These are phyloP conservation scores for Drosophila infuscata DNA, from an alignment of 2,888 invertebrate genomes.

Conservation along the genomic window DNA sequence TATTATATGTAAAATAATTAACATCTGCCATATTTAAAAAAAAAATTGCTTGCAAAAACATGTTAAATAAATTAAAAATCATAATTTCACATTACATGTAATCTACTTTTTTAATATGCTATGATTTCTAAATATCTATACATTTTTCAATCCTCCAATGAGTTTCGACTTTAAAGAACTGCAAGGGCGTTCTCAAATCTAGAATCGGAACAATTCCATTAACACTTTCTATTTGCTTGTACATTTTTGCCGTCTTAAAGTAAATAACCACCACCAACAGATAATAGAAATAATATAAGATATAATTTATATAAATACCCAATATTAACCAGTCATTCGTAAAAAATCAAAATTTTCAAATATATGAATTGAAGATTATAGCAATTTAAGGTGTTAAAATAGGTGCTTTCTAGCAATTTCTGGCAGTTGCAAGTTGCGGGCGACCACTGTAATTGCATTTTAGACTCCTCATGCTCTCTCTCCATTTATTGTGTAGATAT, in stretches of 20 bases:
- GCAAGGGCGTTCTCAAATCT: background rate
- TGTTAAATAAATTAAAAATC: background rate
- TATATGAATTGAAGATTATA: background rate
- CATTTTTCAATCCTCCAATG: background rate
- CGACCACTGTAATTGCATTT: slow-evolving; percentile 1
- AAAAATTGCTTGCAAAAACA: background rate
- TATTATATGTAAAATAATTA: background rate
- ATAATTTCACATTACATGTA: background rate
- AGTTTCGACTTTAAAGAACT: background rate
- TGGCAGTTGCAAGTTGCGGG: background rate
- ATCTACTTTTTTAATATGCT: background rate
- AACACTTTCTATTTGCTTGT: background rate
- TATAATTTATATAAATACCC: no score
- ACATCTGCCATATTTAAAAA: background rate
- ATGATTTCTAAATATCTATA: background rate
- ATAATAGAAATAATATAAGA: background rate
- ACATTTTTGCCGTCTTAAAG: background rate
- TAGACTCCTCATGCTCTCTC: slow-evolving; percentile 26
- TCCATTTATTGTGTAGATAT: slow-evolving; percentile 79
- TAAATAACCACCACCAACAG: background rate
- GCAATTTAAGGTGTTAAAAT: background rate
- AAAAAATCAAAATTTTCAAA: background rate
- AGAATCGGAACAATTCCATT: background rate
- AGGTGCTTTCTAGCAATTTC: background rate
- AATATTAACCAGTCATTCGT: background rate